Evolutionary conservation across 2,797 vertebrate genomes (phyloP), one percentile per base, ranked within the genome.

Genomic region (Poecile montanus): DNA sequence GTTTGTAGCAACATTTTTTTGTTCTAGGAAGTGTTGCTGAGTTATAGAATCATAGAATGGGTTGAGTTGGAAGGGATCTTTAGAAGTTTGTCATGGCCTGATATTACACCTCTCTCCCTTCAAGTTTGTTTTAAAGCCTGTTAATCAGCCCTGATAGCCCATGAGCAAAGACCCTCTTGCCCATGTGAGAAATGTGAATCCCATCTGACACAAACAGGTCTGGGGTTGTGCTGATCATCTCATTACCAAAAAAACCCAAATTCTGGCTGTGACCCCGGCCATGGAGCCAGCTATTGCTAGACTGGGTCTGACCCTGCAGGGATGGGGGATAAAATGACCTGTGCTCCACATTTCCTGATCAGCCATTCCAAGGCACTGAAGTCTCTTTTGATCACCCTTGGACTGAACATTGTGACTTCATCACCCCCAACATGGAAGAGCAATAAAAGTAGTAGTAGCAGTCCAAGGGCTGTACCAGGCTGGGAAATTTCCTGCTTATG

Each of bases 361-460:
- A 80, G 13, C 50, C 30, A n/a, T 44, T 61, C 34, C 34, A n/a
- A 61, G 23, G 8, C 5, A 4, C 54, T 48, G 47, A 66, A 61
- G 34, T 47, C 16, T 48, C 53, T 48, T 54, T 50, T 78, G 40
- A 48, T 54, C 34, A n/a, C 22, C 30, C 40, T 32, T 66, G 58
- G n/a, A 9, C 8, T 48, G 27, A 9, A 23, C 1, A 0, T 13
- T 32, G 32, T 61, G 67, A 38, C 29, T 73, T 42, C 80, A 56
- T 54, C 20, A 4, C 8, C 32, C 38, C 19, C 22, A 8, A 5
- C 4, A 6, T 16, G 19, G 23, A 44, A 29, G 19, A 73, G 40
- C 29, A 65, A 2, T 34, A 30, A 34, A 30, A 34, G 0, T 0
- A 45, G 0, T 0, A 45, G 25, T 21, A 48, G 48, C 14, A 54